Conservation (phyloP, 2,113 vertebrate species). For the Furnarius figulus region DNA sequence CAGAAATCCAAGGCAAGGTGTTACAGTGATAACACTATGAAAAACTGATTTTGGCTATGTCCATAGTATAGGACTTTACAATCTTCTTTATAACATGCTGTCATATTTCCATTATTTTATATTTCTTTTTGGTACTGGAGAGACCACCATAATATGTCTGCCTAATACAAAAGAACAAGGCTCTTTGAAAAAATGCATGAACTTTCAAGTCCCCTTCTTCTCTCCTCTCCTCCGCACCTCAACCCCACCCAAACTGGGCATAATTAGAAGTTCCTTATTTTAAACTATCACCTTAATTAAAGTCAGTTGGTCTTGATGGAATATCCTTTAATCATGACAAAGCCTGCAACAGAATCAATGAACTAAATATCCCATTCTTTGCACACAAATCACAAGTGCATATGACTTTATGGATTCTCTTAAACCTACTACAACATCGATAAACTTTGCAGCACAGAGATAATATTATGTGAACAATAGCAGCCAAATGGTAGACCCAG, state of each 20-base stretch:
- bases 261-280: not conserved
- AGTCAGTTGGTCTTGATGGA: not conserved
- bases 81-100: not conserved
- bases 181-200: not conserved
- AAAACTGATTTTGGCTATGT: not conserved
- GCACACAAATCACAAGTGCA: not conserved
- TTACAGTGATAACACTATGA: not conserved
- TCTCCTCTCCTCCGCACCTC: accelerated
- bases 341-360: not conserved
- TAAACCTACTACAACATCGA: not conserved
- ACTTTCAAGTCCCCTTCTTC: not conserved
- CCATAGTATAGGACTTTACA: not conserved
- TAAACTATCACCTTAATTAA: not conserved
- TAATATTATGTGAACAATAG: not conserved
- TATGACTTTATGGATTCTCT: not conserved
- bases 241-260: accelerated
- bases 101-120: not conserved
- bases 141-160: not conserved
- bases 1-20: not conserved
- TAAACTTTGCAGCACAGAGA: not conserved
- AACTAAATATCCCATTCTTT: not conserved
- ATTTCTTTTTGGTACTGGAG: not conserved
- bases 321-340: not conserved
- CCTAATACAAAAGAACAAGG: not conserved
- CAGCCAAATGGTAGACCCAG: not conserved